Evolutionary conservation across 2,113 vertebrate species (phyloP).

Genomic region (Dipodomys stephensi): DNA sequence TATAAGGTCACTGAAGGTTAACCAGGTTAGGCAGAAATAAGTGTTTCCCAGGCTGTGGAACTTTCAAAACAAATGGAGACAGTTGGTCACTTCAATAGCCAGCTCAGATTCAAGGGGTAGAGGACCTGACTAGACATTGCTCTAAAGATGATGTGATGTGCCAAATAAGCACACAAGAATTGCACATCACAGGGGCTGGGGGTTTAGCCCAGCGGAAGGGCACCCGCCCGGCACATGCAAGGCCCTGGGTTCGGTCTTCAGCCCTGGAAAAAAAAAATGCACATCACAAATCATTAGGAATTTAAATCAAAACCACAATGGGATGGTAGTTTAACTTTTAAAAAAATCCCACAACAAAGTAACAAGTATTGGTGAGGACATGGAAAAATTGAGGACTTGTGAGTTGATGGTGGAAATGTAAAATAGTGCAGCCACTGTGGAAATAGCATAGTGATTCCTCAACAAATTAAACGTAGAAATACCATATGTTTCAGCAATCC

Average conservation of each 20-base stretch:
- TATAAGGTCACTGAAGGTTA: not conserved
- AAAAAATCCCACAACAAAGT: not conserved
- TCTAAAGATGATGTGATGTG: not conserved
- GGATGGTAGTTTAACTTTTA: not conserved
- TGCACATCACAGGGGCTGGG: not conserved
- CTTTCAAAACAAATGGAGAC: not conserved
- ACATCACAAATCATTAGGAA: not conserved
- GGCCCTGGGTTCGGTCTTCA: too few species aligned
- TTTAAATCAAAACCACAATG: conserved; percentile 12
- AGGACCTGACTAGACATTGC: not conserved
- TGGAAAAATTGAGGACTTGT: not conserved
- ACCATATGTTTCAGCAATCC: not conserved
- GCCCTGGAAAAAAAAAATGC: not conserved
- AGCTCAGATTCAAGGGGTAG: not conserved
- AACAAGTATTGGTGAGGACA: too few species aligned
- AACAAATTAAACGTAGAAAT: conserved; percentile 4
- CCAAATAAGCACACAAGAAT: not conserved
- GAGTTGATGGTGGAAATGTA: not conserved
- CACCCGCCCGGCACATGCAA: too few species aligned
- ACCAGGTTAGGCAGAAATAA: not conserved
- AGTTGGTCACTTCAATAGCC: not conserved
- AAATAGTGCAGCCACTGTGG: not conserved
- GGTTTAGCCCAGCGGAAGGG: too few species aligned
- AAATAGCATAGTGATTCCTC: not conserved
- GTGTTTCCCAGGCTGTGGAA: not conserved